Percentiles rank a stretch among this genome's conserved stretches.
Evolutionary conservation across 2,888 invertebrate species (phyloP).

Genomic region (Craniophora ligustri): DNA sequence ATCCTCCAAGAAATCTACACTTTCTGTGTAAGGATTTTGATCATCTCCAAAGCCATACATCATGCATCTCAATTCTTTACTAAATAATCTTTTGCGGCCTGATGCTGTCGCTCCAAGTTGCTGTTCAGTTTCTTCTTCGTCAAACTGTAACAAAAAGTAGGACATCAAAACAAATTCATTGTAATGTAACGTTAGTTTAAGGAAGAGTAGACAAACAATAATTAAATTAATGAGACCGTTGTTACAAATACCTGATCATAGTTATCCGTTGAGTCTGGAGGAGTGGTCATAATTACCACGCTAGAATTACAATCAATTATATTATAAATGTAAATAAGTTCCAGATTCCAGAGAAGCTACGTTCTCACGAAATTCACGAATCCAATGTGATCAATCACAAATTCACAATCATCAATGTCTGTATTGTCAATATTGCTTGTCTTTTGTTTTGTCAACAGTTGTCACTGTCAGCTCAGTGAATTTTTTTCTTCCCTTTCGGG

Average conservation of each 20-base stretch:
- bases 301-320: too few relatives aligned
- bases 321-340: background rate
- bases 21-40: slow-evolving; percentile 99
- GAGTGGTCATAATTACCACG: slow-evolving; percentile 76
- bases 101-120: slow-evolving; percentile 91
- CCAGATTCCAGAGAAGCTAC: too few relatives aligned
- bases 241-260: slow-evolving; percentile 75
- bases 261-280: slow-evolving; percentile 76
- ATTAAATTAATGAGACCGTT: too few relatives aligned
- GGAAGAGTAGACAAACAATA: too few relatives aligned
- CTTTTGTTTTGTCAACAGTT: too few relatives aligned
- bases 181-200: too few relatives aligned
- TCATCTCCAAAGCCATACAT: slow-evolving; percentile 99
- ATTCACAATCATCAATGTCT: too few relatives aligned
- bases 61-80: slow-evolving; percentile 98
- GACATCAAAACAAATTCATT: background rate
- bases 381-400: too few relatives aligned
- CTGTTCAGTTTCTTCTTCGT: slow-evolving; percentile 92
- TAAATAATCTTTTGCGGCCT: slow-evolving; percentile 95
- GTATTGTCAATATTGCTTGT: too few relatives aligned
- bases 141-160: slow-evolving; percentile 72
- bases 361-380: too few relatives aligned
- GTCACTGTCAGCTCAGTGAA: too few relatives aligned
- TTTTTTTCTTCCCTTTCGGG: too few relatives aligned
- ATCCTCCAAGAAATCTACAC: slow-evolving; percentile 98